Evolutionary conservation across 2,888 invertebrate genomes (phyloP).

Genomic region (Cephalotes varians): DNA sequence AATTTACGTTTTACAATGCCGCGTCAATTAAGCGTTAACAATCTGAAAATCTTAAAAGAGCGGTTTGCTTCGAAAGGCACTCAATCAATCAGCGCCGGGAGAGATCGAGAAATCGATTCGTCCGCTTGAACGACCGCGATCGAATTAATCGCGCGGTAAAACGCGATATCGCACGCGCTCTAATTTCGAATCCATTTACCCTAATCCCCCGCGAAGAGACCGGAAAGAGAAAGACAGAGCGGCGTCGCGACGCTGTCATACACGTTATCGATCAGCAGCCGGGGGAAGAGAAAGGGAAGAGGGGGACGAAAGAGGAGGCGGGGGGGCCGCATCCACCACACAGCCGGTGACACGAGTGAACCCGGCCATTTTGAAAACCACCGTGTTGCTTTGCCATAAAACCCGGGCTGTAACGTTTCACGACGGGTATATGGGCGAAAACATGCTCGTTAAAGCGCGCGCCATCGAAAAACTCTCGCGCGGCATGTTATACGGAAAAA

Average conservation of each 20-base stretch:
- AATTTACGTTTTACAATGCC: slow-evolving; percentile 19
- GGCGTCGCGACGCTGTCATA: slow-evolving; percentile 46
- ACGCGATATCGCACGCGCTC: slow-evolving; percentile 52
- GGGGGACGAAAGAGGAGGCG: background rate
- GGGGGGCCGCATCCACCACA: slow-evolving; percentile 33
- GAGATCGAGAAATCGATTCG: slow-evolving; percentile 49
- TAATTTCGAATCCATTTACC: slow-evolving; percentile 57
- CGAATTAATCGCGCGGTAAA: slow-evolving; percentile 55
- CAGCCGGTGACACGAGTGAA: slow-evolving; percentile 53
- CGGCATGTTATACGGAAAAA: slow-evolving; percentile 48
- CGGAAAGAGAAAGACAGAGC: slow-evolving; percentile 15
- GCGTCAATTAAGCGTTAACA: background rate
- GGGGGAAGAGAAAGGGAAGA: no score
- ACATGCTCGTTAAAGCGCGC: slow-evolving; percentile 53
- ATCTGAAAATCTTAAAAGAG: slow-evolving; percentile 20
- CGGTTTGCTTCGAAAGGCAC: background rate
- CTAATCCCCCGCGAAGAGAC: slow-evolving; percentile 42
- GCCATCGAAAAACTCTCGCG: slow-evolving; percentile 52
- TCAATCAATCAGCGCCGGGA: background rate
- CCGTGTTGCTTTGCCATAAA: slow-evolving; percentile 55
- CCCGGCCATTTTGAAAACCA: slow-evolving; percentile 56
- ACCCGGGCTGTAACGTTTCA: slow-evolving; percentile 53
- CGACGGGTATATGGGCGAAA: slow-evolving; percentile 55
- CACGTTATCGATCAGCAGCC: slow-evolving; percentile 50
- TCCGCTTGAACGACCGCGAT: slow-evolving; percentile 35